Conservation (phyloP, 1,140 invertebrate genomes). For the Lamellibrachia luymesi region DNA sequence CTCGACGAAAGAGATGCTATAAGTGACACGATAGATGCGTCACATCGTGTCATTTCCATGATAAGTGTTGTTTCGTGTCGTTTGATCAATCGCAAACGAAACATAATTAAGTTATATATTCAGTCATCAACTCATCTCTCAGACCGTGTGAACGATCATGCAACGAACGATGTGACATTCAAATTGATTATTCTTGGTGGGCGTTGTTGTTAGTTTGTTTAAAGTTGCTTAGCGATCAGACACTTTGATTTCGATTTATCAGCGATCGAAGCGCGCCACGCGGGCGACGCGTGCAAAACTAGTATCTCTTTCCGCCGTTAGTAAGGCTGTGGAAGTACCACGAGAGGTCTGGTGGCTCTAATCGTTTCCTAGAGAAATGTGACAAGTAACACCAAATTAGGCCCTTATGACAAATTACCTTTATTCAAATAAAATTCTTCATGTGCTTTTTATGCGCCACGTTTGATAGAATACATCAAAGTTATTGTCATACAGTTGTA, state of each 20-base stretch:
- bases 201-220: neutral
- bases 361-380: too few relatives aligned
- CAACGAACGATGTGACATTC: neutral
- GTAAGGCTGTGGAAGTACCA: too few relatives aligned
- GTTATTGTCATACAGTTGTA: too few relatives aligned
- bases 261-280: neutral
- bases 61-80: neutral
- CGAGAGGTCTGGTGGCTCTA: too few relatives aligned
- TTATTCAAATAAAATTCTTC: too few relatives aligned
- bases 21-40: neutral
- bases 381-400: neutral
- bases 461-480: too few relatives aligned
- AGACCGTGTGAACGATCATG: neutral
- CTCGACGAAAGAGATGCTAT: neutral
- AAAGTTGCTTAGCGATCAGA: neutral
- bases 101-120: neutral
- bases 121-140: neutral
- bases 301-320: neutral
- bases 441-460: too few relatives aligned
- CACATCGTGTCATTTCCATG: neutral
- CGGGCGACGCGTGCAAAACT: neutral
- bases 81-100: constrained; percentile 1
- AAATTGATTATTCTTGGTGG: neutral
- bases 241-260: neutral
- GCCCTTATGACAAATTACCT: too few relatives aligned